Evolutionary conservation across 2,113 vertebrate species (phyloP).

Genomic region (Etheostoma spectabile): DNA sequence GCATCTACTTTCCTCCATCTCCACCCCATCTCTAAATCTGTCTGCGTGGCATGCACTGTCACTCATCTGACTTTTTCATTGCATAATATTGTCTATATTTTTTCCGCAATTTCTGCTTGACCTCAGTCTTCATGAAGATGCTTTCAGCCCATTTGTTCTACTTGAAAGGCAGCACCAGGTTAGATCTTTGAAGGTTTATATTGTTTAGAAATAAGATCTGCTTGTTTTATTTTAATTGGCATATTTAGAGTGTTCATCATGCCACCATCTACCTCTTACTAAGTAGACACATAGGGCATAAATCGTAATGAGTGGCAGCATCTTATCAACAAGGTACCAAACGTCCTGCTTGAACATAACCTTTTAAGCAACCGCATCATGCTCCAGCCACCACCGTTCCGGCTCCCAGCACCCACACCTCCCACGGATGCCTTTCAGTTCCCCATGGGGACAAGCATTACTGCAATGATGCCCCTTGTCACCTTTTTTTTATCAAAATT

Average conservation of each 20-base stretch:
- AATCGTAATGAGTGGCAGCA: not conserved
- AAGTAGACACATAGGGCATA: conserved; percentile 1
- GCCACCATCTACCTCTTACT: not conserved
- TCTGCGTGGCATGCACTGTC: conserved; percentile 13
- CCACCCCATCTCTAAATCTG: conserved; percentile 37
- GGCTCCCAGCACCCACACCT: too few species aligned
- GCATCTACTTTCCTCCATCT: conserved; percentile 2
- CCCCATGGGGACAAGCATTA: conserved; percentile 32
- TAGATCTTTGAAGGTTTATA: not conserved
- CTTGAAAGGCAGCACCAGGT: not conserved
- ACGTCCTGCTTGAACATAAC: not conserved
- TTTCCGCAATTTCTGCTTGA: not conserved
- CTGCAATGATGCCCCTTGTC: conserved; percentile 29
- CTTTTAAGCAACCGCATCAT: not conserved
- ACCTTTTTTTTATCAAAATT: conserved; percentile 61
- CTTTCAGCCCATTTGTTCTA: not conserved
- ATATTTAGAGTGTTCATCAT: not conserved
- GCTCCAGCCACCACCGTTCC: not conserved
- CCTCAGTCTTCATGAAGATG: not conserved
- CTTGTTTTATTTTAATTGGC: conserved; percentile 2
- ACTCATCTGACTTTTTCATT: not conserved
- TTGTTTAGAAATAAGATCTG: not conserved
- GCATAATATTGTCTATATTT: not conserved
- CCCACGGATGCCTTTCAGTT: conserved; percentile 34
- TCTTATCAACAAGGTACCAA: conserved; percentile 5